Conservation (phyloP, 2,797 vertebrate genomes). For the Sternotherus odoratus region DNA sequence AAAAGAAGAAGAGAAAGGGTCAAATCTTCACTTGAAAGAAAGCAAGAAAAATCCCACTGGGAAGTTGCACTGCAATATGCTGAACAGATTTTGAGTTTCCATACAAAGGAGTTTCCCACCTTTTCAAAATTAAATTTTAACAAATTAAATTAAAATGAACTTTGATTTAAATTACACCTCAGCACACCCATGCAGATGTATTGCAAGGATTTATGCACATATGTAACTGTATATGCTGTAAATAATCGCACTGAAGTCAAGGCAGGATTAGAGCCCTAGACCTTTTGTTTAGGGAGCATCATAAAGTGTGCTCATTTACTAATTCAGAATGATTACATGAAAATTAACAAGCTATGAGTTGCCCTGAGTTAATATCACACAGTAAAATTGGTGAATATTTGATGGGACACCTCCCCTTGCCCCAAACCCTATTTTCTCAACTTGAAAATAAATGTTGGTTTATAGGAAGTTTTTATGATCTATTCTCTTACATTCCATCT, state of each 20-base stretch:
- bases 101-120: not conserved
- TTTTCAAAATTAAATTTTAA: not conserved
- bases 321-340: not conserved
- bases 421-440: not conserved
- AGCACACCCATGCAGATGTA: not conserved
- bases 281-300: not conserved
- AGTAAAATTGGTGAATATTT: not conserved
- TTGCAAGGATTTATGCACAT: not conserved
- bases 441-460: not conserved
- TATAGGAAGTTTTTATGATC: not conserved
- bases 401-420: not conserved
- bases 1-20: not conserved
- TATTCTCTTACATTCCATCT: not conserved
- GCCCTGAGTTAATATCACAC: not conserved
- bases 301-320: not conserved
- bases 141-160: not conserved
- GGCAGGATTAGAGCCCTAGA: not conserved
- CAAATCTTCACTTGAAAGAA: slow-evolving; percentile 13
- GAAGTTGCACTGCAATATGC: not conserved
- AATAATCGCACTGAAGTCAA: not conserved
- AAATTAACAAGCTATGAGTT: not conserved
- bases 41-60: not conserved
- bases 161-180: not conserved
- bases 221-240: not conserved
- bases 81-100: not conserved